These are phyloP conservation scores for Hormaphis cornu DNA, from an alignment of 1,140 invertebrate species.

Conservation along the genomic window DNA sequence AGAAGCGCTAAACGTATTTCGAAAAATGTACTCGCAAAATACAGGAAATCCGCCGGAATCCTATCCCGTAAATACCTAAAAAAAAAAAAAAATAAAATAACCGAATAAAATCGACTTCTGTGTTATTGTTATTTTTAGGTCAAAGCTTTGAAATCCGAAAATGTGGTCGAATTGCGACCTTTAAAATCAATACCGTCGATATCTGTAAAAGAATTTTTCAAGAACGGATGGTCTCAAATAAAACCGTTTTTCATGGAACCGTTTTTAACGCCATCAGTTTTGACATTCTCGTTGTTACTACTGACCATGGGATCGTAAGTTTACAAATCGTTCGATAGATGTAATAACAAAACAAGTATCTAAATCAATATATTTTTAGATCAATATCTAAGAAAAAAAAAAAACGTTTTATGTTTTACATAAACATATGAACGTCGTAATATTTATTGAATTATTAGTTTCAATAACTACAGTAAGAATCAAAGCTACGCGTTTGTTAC, in stretches of 20 bases:
- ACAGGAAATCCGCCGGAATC: conserved; percentile 60
- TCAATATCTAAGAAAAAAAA: no score
- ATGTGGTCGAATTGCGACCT: not conserved
- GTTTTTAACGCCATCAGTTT: not conserved
- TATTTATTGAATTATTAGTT: no score
- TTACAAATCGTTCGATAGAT: no score
- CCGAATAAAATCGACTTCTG: no score
- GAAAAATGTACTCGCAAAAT: conserved; percentile 67
- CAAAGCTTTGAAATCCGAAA: not conserved
- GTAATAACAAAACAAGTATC: no score
- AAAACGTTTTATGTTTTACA: no score
- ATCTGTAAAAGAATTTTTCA: not conserved
- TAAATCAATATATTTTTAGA: no score
- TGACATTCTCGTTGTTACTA: not conserved
- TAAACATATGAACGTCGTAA: no score
- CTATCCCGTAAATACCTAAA: conserved; percentile 52
- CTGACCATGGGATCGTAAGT: not conserved
- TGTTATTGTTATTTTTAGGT: not conserved
- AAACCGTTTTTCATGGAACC: conserved; percentile 3
- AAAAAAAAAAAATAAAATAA: no score
- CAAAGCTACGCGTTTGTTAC: no score
- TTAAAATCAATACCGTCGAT: not conserved
- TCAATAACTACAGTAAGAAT: no score
- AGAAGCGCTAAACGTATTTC: conserved; percentile 68
- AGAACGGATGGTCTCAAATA: not conserved